Base-by-base conservation (phyloP, 2,888 invertebrate genomes). In the Quadroppia sp. region DNA sequence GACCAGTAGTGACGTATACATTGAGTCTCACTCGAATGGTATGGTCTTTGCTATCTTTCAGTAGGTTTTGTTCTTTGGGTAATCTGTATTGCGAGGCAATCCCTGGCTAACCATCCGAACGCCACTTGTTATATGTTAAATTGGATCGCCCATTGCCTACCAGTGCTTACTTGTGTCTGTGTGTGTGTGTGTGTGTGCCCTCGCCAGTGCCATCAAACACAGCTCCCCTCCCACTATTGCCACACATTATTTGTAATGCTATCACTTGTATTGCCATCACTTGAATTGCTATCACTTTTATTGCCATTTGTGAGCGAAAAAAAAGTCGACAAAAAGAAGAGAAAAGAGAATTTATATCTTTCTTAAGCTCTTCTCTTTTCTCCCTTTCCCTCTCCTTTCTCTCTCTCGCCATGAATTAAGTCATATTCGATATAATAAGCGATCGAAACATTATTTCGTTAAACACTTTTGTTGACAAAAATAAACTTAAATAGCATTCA, bases 91-190 rank as follows among this genome's bases (percentile, higher is more conserved):
- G 67, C 40, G 17, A 67, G n/a, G 67, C 67, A 67, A 67, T 67
- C 67, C 67, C 67, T 67, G 67, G 67, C 36, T 67, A 67, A 67
- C 67, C 67, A 67, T 67, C 67, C 67, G 36, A 36, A 25, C 67
- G 67, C 67, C 67, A 67, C 67, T 67, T 67, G 67, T 67, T 67
- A 67, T n/a, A n/a, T 67, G 67, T 67, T 67, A 67, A 67, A 67
- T 67, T 67, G 67, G 36, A 67, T 67, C 67, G 67, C 67, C 67
- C 67, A 64, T 64, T 64, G 56, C 56, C 56, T 56, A 56, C 56
- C 56, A 56, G 25, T 56, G 56, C 56, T 23, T 56, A 15, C 48
- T 15, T 32, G 17, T 32, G 30, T n/a, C n/a, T n/a, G n/a, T n/a
- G n/a, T n/a, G n/a, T n/a, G n/a, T n/a, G n/a, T n/a, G n/a, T n/a